Conservation (phyloP, 2,888 invertebrate genomes). For the Pharmacophagus antenor region DNA sequence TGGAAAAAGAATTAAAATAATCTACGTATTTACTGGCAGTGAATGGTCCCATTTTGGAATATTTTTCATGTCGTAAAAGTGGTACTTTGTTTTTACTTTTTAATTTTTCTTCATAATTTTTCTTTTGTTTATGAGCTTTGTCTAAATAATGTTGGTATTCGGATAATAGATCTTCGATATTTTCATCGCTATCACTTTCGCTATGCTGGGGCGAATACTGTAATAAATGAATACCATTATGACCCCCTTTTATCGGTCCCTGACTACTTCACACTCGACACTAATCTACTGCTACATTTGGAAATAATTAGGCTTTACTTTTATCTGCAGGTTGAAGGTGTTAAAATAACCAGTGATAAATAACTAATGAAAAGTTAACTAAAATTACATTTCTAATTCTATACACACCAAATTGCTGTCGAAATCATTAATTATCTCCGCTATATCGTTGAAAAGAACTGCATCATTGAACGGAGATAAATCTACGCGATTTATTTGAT, state of each 20-base stretch:
- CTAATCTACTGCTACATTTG: background rate
- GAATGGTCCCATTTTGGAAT: conserved; percentile 47
- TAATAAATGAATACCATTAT: conserved; percentile 49
- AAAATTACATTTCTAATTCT: background rate
- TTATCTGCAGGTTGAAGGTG: too few relatives aligned
- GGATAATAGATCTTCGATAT: conserved; percentile 60
- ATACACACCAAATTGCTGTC: conserved; percentile 59
- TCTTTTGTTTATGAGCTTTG: conserved; percentile 64
- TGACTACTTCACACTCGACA: background rate
- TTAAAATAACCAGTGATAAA: background rate
- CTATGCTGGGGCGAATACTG: conserved; percentile 47
- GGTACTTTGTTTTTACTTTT: conserved; percentile 69
- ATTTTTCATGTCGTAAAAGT: conserved; percentile 54
- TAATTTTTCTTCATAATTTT: conserved; percentile 54
- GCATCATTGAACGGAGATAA: conserved; percentile 62
- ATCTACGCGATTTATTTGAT: conserved; percentile 57
- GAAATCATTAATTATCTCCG: conserved; percentile 66
- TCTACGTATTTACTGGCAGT: conserved; percentile 43
- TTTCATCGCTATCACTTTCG: conserved; percentile 65
- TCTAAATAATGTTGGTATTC: conserved; percentile 71
- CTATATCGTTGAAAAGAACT: conserved; percentile 66
- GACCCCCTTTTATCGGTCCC: background rate
- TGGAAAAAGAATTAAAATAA: conserved; percentile 44
- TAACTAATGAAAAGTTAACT: background rate
- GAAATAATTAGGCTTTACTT: too few relatives aligned